Base-by-base conservation (phyloP, 2,888 invertebrate genomes). In the Morpho helenor region DNA sequence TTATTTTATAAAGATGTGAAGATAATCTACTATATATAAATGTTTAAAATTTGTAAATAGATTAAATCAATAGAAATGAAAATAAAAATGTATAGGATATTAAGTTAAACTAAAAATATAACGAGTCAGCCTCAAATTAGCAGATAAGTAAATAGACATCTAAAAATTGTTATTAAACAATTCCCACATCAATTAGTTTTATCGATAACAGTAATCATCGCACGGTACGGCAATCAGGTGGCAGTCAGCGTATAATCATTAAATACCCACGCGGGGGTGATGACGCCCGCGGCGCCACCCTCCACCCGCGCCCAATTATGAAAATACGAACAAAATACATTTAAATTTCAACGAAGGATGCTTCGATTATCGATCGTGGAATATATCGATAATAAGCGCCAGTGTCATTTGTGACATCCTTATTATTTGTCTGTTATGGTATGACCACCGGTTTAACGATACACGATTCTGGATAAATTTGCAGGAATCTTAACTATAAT, bases 201-300 rank as follows among this genome's bases (percentile, higher is more conserved):
- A 82, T 87, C 82, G 80, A 82, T 80, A 84, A 70, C 68, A 69
- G 70, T 75, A 75, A 79, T 80, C 80, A 82, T 82, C 81, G 79
- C 76, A 68, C 67, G 73, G 72, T 69, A 73, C 83, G 77, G 86
- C 88, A 86, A 89, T 87, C 88, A 87, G 90, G 84, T 87, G 85
- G 88, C 84, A 87, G 89, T 88, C 90, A 89, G 84, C 91, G 86
- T 85, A 87, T 87, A 89, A 90, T 88, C 90, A 89, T 90, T 91
- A 89, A 89, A 89, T 89, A 88, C 88, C 87, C 88, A 82, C 84
- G 84, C 85, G 75, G 84, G 86, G 87, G 84, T 73, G 80, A 84
- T 84, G 83, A 83, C 81, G 85, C 87, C 84, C 81, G 80, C 81
- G 84, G 86, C 82, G 66, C 82, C 82, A 78, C 82, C 63, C 71